Evolutionary conservation across 2,888 invertebrate genomes (phyloP).

Genomic region (Idaea dimidiata): DNA sequence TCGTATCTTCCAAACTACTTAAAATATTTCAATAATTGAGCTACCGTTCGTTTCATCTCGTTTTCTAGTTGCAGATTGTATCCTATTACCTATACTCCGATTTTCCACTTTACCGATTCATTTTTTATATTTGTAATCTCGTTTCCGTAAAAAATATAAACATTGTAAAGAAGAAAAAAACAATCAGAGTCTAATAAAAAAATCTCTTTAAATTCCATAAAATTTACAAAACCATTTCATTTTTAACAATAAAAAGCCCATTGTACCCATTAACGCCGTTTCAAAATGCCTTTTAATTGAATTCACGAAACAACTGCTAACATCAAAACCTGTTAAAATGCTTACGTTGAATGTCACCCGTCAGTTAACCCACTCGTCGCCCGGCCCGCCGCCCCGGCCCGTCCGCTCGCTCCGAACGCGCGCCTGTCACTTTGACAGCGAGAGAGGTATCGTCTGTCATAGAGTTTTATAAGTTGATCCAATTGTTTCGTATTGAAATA

Average conservation of each 20-base stretch:
- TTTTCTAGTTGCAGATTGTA: too few relatives aligned
- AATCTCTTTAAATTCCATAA: not conserved
- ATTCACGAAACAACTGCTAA: not conserved
- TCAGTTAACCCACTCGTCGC: not conserved
- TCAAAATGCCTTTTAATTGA: not conserved
- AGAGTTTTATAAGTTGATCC: not conserved
- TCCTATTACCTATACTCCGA: too few relatives aligned
- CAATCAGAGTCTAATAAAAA: not conserved
- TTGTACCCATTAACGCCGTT: not conserved
- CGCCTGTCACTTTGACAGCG: not conserved
- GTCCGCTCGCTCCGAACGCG: not conserved
- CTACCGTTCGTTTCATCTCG: too few relatives aligned
- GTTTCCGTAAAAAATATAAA: too few relatives aligned
- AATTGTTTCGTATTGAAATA: not conserved
- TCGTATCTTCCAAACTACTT: too few relatives aligned
- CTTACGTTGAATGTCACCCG: not conserved
- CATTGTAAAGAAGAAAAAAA: too few relatives aligned
- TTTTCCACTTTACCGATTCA: too few relatives aligned
- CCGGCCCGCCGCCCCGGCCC: too few relatives aligned
- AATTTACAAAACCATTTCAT: not conserved
- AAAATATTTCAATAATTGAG: too few relatives aligned
- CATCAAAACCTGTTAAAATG: not conserved
- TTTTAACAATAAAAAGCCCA: not conserved
- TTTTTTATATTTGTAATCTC: too few relatives aligned
- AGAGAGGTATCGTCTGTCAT: constrained; percentile 1